phyloP scores from a whole-genome alignment of 2,888 invertebrate species.

The Drosophila fulvimacula region DNA sequence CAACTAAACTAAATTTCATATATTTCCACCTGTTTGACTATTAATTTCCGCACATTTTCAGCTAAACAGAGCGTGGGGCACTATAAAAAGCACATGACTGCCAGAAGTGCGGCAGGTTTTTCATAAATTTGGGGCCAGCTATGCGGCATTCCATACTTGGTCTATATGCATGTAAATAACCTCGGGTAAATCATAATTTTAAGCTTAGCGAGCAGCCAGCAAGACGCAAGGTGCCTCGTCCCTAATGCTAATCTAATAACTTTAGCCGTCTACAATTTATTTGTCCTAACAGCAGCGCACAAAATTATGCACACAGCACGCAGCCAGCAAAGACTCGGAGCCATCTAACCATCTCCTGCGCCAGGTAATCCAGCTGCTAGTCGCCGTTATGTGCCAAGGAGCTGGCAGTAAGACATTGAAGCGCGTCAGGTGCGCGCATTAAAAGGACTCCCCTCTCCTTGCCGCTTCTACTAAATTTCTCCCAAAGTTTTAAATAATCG shows the following conservation, averaged over 20 bases:
- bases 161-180: constrained; percentile 76
- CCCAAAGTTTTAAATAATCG: constrained; percentile 79
- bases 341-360: constrained; percentile 1
- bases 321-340: constrained; percentile 18
- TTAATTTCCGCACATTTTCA: constrained; percentile 26
- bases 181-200: constrained; percentile 73
- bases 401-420: constrained; percentile 61
- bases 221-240: constrained; percentile 12
- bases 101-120: constrained; percentile 48
- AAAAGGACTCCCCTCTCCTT: constrained; percentile 39
- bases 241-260: constrained; percentile 82
- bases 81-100: constrained; percentile 75
- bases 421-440: constrained; percentile 81
- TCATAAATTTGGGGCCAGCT: constrained; percentile 57
- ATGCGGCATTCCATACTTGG: constrained; percentile 44
- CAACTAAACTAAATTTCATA: neutral
- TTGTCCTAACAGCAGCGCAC: constrained; percentile 76
- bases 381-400: constrained; percentile 28
- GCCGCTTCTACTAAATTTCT: constrained; percentile 58
- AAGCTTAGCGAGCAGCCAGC: constrained; percentile 56
- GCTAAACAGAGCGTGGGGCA: constrained; percentile 17
- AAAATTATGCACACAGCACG: constrained; percentile 72
- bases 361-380: constrained; percentile 59
- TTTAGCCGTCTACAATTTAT: constrained; percentile 77
- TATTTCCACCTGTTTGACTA: constrained; percentile 16